phyloP scores from a whole-genome alignment of 1,140 invertebrate genomes.

The Plectus sambesii region DNA sequence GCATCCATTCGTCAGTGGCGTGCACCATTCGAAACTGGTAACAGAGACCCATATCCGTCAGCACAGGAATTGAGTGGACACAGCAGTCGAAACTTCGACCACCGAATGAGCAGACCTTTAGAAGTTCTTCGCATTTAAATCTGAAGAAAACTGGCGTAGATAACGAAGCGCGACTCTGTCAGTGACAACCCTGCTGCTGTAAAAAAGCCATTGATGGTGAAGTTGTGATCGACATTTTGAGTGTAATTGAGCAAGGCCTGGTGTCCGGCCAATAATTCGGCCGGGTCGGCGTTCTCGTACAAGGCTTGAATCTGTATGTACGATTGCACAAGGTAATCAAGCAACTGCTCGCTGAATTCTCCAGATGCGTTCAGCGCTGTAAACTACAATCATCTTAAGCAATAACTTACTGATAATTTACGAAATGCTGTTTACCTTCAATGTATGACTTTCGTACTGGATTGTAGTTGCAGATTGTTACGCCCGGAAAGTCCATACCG shows the following conservation, averaged over 20 bases:
- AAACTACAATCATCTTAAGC: constrained; percentile 7
- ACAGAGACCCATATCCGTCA: constrained; percentile 39
- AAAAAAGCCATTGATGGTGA: constrained; percentile 38
- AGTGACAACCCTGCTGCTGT: constrained; percentile 22
- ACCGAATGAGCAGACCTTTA: constrained; percentile 36
- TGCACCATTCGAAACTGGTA: constrained; percentile 26
- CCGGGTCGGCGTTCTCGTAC: constrained; percentile 14
- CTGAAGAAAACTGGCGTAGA: constrained; percentile 4
- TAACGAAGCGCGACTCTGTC: no score
- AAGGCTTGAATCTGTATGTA: constrained; percentile 19
- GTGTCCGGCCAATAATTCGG: constrained; percentile 15
- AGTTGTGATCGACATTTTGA: constrained; percentile 19
- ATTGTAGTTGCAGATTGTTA: constrained; percentile 41
- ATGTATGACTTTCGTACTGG: constrained; percentile 25
- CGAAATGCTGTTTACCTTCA: constrained; percentile 23
- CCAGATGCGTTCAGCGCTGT: constrained; percentile 27
- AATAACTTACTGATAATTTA: background rate
- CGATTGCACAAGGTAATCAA: constrained; percentile 34
- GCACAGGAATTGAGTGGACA: constrained; percentile 28
- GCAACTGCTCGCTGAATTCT: constrained; percentile 23
- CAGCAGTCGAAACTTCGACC: constrained; percentile 37
- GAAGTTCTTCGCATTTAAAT: constrained; percentile 28
- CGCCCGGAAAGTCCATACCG: constrained; percentile 33
- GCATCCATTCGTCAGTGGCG: constrained; percentile 29
- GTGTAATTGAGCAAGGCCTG: constrained; percentile 22